A percentile compares a stretch with the other conserved stretches of the same genome.
phyloP scores from a whole-genome alignment of 2,888 invertebrate genomes.

The Brenthis daphne region DNA sequence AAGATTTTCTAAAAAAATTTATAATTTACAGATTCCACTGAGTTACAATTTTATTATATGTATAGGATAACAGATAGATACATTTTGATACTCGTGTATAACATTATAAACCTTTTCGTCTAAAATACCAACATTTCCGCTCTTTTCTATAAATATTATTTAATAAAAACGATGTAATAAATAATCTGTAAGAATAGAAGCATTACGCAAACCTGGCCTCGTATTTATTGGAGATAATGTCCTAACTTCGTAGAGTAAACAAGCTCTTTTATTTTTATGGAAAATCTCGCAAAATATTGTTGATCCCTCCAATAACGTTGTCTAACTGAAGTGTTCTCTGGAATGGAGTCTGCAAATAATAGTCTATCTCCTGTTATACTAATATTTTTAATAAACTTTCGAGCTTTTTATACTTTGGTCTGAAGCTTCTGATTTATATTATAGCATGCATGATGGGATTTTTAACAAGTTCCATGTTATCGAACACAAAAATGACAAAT shows the following conservation, averaged over 20 bases:
- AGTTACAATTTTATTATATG: too few relatives aligned
- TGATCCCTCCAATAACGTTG: slow-evolving; percentile 17
- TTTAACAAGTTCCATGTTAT: too few relatives aligned
- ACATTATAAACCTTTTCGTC: too few relatives aligned
- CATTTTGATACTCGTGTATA: too few relatives aligned
- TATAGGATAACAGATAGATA: too few relatives aligned
- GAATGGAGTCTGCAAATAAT: slow-evolving; percentile 11
- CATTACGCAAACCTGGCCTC: slow-evolving; percentile 31
- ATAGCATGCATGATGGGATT: too few relatives aligned
- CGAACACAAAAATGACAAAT: too few relatives aligned
- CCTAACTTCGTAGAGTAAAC: slow-evolving; percentile 33
- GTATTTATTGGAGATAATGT: slow-evolving; percentile 35
- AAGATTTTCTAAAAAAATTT: too few relatives aligned
- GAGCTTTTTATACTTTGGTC: neutral
- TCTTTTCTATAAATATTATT: neutral
- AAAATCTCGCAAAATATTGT: slow-evolving; percentile 25
- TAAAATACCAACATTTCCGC: neutral
- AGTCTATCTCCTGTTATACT: slow-evolving; percentile 4
- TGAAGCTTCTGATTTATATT: neutral
- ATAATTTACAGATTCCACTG: too few relatives aligned
- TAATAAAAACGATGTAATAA: slow-evolving; percentile 13
- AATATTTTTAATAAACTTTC: slow-evolving; percentile 20
- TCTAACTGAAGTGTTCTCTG: slow-evolving; percentile 8
- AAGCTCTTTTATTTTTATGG: slow-evolving; percentile 33
- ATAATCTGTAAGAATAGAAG: slow-evolving; percentile 20